These are phyloP conservation scores for Fistularia commersonii DNA, from an alignment of 2,797 vertebrate species.

Conservation along the genomic window DNA sequence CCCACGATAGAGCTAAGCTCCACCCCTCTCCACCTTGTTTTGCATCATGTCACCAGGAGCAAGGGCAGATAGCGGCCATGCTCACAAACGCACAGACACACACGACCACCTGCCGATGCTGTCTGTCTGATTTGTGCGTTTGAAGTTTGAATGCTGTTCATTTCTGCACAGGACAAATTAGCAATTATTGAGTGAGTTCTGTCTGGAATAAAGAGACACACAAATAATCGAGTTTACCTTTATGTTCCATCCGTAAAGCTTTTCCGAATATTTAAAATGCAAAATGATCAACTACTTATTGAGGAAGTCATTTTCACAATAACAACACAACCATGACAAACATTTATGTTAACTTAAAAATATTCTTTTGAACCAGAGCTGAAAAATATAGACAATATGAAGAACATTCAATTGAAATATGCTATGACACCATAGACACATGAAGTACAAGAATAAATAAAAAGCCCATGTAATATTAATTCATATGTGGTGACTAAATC, in stretches of 20 bases:
- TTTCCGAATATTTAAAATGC: not conserved
- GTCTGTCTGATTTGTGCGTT: conserved; percentile 39
- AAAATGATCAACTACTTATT: not conserved
- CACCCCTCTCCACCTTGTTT: conserved; percentile 34
- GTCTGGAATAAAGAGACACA: conserved; percentile 21
- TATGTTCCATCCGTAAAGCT: not conserved
- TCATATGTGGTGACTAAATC: conserved; percentile 8
- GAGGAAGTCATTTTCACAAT: not conserved
- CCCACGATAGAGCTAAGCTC: conserved; percentile 35
- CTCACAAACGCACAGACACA: conserved; percentile 5
- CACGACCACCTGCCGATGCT: conserved; percentile 29
- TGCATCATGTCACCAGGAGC: conserved; percentile 51
- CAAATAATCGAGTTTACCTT: conserved; percentile 20
- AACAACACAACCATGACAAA: not conserved
- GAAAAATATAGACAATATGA: no score
- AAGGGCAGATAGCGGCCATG: conserved; percentile 45
- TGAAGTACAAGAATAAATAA: not conserved
- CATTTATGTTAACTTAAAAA: no score
- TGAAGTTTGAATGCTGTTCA: conserved; percentile 44
- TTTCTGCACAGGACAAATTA: conserved; percentile 22
- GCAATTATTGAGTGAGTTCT: conserved; percentile 39
- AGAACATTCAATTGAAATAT: not conserved
- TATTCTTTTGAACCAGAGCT: no score
- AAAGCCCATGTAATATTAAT: conserved; percentile 1
- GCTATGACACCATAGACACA: not conserved